Evolutionary conservation across 2,113 vertebrate genomes (phyloP).

Genomic region (Empidonax traillii): DNA sequence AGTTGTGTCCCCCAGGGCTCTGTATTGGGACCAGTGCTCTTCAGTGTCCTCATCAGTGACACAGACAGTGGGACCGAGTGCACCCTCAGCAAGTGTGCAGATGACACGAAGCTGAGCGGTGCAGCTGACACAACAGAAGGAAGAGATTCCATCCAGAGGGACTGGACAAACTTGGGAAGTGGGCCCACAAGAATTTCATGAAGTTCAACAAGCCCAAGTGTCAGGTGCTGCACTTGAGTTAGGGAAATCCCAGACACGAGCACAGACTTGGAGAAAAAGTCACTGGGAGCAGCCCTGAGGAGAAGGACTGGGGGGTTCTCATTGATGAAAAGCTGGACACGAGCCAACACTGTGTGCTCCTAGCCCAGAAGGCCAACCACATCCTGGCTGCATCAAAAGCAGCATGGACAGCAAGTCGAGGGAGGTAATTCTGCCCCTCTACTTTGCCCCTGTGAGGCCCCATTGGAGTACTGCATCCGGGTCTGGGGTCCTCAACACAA

Average conservation of each 20-base stretch:
- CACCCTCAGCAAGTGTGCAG: neutral
- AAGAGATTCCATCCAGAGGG: neutral
- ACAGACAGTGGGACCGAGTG: neutral
- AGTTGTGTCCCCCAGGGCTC: neutral
- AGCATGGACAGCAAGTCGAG: neutral
- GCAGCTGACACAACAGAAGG: neutral
- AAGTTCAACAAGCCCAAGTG: neutral
- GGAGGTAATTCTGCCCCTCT: neutral
- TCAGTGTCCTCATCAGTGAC: too few relatives aligned
- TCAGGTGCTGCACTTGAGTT: neutral
- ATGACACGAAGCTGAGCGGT: neutral
- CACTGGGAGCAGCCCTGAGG: rapidly evolving
- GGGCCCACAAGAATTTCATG: neutral
- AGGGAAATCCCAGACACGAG: neutral
- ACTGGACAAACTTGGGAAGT: neutral
- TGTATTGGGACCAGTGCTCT: neutral
- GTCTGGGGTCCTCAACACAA: neutral
- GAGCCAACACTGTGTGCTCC: rapidly evolving
- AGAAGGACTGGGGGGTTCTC: neutral
- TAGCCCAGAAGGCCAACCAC: neutral
- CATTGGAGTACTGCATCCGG: neutral
- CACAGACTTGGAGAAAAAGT: neutral
- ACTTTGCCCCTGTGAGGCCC: neutral
- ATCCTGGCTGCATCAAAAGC: neutral
- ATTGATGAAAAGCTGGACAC: rapidly evolving